Base-by-base conservation (phyloP, 2,797 vertebrate species). In the Pseudomugil gertrudae region DNA sequence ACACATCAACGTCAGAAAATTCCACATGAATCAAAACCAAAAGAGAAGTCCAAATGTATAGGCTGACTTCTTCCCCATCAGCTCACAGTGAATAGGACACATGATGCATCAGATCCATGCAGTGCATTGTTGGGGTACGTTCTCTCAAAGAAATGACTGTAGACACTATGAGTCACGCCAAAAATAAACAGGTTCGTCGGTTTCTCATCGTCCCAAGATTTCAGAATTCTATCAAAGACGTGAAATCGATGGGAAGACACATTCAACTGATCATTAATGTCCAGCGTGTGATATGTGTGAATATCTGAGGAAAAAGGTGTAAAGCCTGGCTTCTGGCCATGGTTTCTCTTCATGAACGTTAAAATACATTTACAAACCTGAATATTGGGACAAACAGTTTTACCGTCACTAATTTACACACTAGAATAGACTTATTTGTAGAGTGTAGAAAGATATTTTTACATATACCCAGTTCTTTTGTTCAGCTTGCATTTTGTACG, bases 61-160 rank as follows among this genome's bases (percentile, higher is more conserved):
- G 90, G 94, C 94, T 94, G 94, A 95, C 85, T 40, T 81, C n/a
- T 29, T 81, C 59, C 87, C 88, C 84, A 84, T 94, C 92, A 95
- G 95, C 94, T 96, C 92, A 92, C 91, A 95, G 93, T 94, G 94
- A 93, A 87, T 81, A 92, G 93, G 91, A 94, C 91, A 93, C 90
- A 86, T 90, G 93, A 95, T 94, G 94, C 92, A 92, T 93, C 89
- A 88, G 93, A 93, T 90, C 90, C 95, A 95, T 95, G 95, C 94
- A 94, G 94, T 92, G 93, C 89, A 93, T 92, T 89, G 92, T 92
- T 89, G 93, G 89, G 85, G 81, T 83, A 72, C 90, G 83, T 81
- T 84, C 89, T 92, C 87, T 89, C 90, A 90, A 86, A 73, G 76
- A 63, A 88, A 52, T 85, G 88, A 91, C 81, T 56, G 87, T 57